phyloP scores from a whole-genome alignment of 2,888 invertebrate genomes.

The Caenorhabditis sinica region DNA sequence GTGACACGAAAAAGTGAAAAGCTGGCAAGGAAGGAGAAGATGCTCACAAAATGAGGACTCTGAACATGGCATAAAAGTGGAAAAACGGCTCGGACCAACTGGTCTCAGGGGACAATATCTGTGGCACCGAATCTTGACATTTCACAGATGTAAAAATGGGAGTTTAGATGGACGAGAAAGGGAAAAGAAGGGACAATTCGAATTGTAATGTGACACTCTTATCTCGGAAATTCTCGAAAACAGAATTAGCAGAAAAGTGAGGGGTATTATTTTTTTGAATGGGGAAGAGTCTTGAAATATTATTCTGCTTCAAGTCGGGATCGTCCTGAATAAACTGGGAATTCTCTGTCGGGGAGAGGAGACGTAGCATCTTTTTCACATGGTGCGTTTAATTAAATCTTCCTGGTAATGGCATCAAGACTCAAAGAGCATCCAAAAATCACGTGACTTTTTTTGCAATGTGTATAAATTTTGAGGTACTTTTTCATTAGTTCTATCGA shows the following conservation, averaged over 20 bases:
- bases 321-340: background rate
- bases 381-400: background rate
- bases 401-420: background rate
- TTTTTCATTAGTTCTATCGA: no score
- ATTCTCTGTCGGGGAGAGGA: background rate
- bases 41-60: slow-evolving; percentile 32
- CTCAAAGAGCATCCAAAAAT: slow-evolving; percentile 19
- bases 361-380: background rate
- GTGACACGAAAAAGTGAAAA: slow-evolving; percentile 7
- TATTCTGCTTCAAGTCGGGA: background rate
- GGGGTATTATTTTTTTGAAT: background rate
- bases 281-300: background rate
- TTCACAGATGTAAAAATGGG: slow-evolving; percentile 59
- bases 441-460: slow-evolving; percentile 4
- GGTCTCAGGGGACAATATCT: slow-evolving; percentile 50
- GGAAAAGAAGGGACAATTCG: slow-evolving; percentile 13
- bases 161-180: slow-evolving; percentile 25
- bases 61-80: slow-evolving; percentile 48
- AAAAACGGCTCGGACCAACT: slow-evolving; percentile 44
- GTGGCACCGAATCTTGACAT: slow-evolving; percentile 54
- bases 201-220: slow-evolving; percentile 54
- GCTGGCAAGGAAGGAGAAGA: background rate
- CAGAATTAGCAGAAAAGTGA: slow-evolving; percentile 36
- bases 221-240: slow-evolving; percentile 5
- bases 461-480: background rate